These are phyloP conservation scores for Scaptomyza graminum DNA, from an alignment of 1,140 invertebrate species.

Conservation along the genomic window DNA sequence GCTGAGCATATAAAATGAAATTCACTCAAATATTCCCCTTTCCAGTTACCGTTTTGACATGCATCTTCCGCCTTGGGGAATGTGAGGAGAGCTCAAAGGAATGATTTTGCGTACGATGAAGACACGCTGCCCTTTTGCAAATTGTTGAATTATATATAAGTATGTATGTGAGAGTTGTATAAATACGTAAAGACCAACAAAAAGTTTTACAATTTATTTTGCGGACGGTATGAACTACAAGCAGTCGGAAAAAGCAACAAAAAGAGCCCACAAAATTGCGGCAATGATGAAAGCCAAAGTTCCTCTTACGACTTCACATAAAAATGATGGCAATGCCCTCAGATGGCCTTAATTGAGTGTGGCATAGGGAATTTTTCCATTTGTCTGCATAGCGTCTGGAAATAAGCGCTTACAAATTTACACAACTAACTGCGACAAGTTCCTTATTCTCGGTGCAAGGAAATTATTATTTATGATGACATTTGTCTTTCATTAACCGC, in stretches of 20 bases:
- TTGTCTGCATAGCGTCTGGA: slow-evolving; percentile 24
- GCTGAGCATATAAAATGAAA: slow-evolving; percentile 16
- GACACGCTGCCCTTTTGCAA: slow-evolving; percentile 42
- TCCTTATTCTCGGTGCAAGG: slow-evolving; percentile 28
- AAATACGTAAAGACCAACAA: slow-evolving; percentile 40
- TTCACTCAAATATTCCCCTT: slow-evolving; percentile 14
- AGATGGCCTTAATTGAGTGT: slow-evolving; percentile 44
- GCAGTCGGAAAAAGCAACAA: slow-evolving; percentile 10
- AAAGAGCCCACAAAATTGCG: slow-evolving; percentile 51
- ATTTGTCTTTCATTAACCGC: slow-evolving; percentile 53
- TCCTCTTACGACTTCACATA: slow-evolving; percentile 22
- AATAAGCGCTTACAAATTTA: slow-evolving; percentile 9
- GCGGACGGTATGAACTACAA: slow-evolving; percentile 25
- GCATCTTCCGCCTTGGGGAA: slow-evolving; percentile 30
- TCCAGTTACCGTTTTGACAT: slow-evolving; percentile 33
- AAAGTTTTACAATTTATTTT: slow-evolving; percentile 43
- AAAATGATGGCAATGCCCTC: slow-evolving; percentile 33
- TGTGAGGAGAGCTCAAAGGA: slow-evolving; percentile 25
- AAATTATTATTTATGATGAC: slow-evolving; percentile 59
- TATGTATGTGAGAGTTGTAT: slow-evolving; percentile 25
- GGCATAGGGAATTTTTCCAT: slow-evolving; percentile 39
- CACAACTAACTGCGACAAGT: slow-evolving; percentile 27
- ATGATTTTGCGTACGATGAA: slow-evolving; percentile 30
- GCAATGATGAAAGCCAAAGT: slow-evolving; percentile 36
- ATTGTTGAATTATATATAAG: slow-evolving; percentile 50